These are phyloP conservation scores for Pollenia amentaria DNA, from an alignment of 2,888 invertebrate species.

Conservation along the genomic window DNA sequence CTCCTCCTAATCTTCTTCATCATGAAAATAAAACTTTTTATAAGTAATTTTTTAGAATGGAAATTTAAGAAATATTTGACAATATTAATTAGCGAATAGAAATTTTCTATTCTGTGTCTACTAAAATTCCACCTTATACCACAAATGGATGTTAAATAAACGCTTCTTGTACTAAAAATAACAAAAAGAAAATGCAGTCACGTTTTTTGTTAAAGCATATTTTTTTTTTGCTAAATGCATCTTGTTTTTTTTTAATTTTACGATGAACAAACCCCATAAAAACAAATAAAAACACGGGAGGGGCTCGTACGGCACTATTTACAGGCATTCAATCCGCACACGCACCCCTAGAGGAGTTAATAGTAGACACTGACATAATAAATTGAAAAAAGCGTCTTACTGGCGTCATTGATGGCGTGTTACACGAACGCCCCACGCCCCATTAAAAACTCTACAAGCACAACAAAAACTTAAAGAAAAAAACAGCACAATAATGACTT, in stretches of 20 bases:
- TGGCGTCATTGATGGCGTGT: slow-evolving; percentile 82
- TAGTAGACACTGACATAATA: slow-evolving; percentile 65
- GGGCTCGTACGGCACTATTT: slow-evolving; percentile 52
- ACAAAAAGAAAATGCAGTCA: slow-evolving; percentile 45
- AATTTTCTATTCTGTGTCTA: too few species aligned
- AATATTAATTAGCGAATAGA: too few species aligned
- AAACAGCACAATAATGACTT: slow-evolving; percentile 34
- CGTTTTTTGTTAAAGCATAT: slow-evolving; percentile 42
- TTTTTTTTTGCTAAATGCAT: slow-evolving; percentile 43
- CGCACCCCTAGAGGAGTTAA: slow-evolving; percentile 12
- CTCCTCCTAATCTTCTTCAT: too few species aligned
- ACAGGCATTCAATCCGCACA: neutral
- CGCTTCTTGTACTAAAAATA: neutral
- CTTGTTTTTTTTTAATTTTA: slow-evolving; percentile 19
- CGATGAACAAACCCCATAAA: slow-evolving; percentile 3
- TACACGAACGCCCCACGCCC: slow-evolving; percentile 75
- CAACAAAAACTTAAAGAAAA: neutral
- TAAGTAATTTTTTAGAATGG: too few species aligned
- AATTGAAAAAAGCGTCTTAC: slow-evolving; percentile 77
- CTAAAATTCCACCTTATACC: too few species aligned
- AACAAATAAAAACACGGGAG: slow-evolving; percentile 41
- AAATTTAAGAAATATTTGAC: too few species aligned
- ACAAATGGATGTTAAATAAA: neutral
- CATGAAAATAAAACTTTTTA: too few species aligned
- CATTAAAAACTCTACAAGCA: slow-evolving; percentile 6